Conservation (phyloP, 2,797 vertebrate species). For the Gobionotothen gibberifrons region DNA sequence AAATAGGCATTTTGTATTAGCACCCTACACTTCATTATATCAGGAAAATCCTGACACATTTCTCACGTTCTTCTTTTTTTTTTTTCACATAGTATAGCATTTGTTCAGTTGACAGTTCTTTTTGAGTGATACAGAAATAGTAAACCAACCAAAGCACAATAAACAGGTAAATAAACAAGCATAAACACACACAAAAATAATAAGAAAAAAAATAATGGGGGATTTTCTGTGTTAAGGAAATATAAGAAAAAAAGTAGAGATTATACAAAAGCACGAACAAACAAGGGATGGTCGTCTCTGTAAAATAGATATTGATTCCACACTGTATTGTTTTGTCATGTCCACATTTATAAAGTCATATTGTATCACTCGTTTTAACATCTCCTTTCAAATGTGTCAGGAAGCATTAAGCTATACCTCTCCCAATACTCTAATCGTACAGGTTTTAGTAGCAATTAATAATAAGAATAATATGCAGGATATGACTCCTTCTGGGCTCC, state of each 20-base stretch:
- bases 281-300: no score
- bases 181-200: no score
- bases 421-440: neutral
- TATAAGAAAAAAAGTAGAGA: no score
- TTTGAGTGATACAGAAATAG: no score
- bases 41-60: neutral
- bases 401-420: neutral
- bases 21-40: rapidly evolving
- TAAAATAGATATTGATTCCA: no score
- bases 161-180: no score
- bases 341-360: neutral
- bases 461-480: neutral
- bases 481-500: neutral
- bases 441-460: neutral
- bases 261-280: no score
- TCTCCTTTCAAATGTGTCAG: neutral
- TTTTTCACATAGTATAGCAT: neutral
- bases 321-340: neutral
- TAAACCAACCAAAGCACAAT: no score
- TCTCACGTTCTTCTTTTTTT: neutral
- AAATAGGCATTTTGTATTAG: neutral
- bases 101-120: no score
- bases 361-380: neutral
- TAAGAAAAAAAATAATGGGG: no score
- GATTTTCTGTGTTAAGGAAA: no score